These are phyloP conservation scores for Tetragonula carbonaria DNA, from an alignment of 2,888 invertebrate species.

Conservation along the genomic window DNA sequence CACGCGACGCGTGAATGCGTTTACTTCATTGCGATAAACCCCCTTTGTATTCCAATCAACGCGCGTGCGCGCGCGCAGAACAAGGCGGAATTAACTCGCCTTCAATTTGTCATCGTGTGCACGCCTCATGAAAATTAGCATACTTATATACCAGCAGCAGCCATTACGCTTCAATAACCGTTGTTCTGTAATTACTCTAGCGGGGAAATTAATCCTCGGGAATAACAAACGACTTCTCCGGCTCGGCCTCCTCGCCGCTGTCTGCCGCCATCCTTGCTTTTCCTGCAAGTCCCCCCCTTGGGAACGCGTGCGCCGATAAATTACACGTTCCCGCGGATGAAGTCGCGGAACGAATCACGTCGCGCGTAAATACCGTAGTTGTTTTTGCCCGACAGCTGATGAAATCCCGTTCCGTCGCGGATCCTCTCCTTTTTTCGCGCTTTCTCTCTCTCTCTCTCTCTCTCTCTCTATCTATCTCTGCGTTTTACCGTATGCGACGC, in stretches of 20 bases:
- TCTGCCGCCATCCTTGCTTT: not conserved
- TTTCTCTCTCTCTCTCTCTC: too few species aligned
- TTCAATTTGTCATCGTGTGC: slow-evolving; percentile 51
- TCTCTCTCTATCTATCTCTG: too few species aligned
- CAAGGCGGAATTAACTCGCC: slow-evolving; percentile 48
- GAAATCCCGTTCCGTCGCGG: slow-evolving; percentile 20
- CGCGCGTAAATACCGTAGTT: slow-evolving; percentile 39
- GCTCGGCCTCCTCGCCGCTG: not conserved
- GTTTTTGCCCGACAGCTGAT: slow-evolving; percentile 36
- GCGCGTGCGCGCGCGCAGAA: slow-evolving; percentile 15
- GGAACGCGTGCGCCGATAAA: slow-evolving; percentile 43
- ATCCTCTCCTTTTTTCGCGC: not conserved
- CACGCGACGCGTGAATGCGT: slow-evolving; percentile 14
- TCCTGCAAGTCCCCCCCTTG: slow-evolving; percentile 14
- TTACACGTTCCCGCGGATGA: slow-evolving; percentile 28
- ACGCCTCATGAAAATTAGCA: slow-evolving; percentile 53
- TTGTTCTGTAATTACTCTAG: slow-evolving; percentile 59
- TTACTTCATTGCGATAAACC: slow-evolving; percentile 45
- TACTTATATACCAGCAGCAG: slow-evolving; percentile 45
- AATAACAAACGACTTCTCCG: slow-evolving; percentile 54
- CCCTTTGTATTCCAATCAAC: slow-evolving; percentile 51
- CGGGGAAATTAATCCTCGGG: slow-evolving; percentile 55
- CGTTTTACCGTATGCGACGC: too few species aligned
- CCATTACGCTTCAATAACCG: slow-evolving; percentile 55
- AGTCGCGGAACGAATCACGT: slow-evolving; percentile 46